phyloP scores from a whole-genome alignment of 1,140 invertebrate species.

The Leptestheria dahalacensis region DNA sequence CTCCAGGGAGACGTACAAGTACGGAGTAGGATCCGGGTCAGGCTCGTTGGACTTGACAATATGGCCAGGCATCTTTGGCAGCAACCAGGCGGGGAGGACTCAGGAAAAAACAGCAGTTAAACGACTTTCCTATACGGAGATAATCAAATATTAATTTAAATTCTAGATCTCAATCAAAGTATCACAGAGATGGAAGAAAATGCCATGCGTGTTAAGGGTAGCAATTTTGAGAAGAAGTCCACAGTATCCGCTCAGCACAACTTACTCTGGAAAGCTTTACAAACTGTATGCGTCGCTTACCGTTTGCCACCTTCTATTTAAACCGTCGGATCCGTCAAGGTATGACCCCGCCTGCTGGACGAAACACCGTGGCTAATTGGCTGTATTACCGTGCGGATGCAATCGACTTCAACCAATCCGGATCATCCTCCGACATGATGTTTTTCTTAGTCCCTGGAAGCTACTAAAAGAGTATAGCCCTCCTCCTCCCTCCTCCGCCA shows the following conservation, averaged over 20 bases:
- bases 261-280: slow-evolving; percentile 42
- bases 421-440: background rate
- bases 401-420: background rate
- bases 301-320: background rate
- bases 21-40: slow-evolving; percentile 87
- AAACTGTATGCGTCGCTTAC: background rate
- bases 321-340: background rate
- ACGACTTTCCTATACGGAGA: background rate
- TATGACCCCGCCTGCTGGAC: background rate
- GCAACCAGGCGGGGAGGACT: background rate
- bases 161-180: too few relatives aligned
- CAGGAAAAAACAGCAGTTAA: background rate
- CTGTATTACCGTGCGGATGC: background rate
- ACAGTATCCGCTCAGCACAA: slow-evolving; percentile 24
- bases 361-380: background rate
- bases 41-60: slow-evolving; percentile 23
- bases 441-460: background rate
- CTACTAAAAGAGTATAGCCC: too few relatives aligned
- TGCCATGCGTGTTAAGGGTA: background rate
- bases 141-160: too few relatives aligned
- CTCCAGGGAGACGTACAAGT: slow-evolving; percentile 83
- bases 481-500: too few relatives aligned
- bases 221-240: background rate
- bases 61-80: slow-evolving; percentile 21
- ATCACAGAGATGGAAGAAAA: too few relatives aligned